Base-by-base conservation (phyloP, 92 coral and sea anemone species). In the Palythoa grandis region DNA sequence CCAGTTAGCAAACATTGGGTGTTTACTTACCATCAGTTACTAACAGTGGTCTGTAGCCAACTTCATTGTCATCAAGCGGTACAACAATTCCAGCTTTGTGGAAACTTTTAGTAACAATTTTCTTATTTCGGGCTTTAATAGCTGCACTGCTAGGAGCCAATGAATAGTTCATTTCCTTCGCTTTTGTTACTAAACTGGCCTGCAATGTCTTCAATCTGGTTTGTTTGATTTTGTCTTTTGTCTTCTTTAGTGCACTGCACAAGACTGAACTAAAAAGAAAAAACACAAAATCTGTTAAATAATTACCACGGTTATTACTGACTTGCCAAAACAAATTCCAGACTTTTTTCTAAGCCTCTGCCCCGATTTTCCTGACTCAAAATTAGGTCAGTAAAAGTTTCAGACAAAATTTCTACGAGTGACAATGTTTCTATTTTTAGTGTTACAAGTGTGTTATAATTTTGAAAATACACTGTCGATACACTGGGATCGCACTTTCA, bases 11-110 rank as follows among this genome's bases (percentile, higher is more conserved):
- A 37, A 12, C 20, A 67, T 17, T 37, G 11, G 0, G 43, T 5
- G 5, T 29, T 37, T 35, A 83, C 96, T 89, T 82, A 97, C 99
- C 98, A 89, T 97, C 96, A 57, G 95, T 93, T 1, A 97, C 92
- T 37, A 94, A 91, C 29, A 97, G 92, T 17, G 98, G 98, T 2
- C 98, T 91, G 85, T 97, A 97, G 1, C 99, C 99, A 74, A 97
- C 99, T 17, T 91, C 98, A 78, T 79, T 90, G 23, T 89, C 92
- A 88, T 96, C 98, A 40, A 97, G 92, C 11, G 98, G 99, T 6
- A 97, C 99, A 67, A 92, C 98, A 75, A 97, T 93, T 15, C 99
- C 99, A 74, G 96, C 98, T 88, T 97, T 97, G 68, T 97, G 98
- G 68, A 97, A 93, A 7, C 97, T 97, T 89, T 97, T 97, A 82